phyloP scores from a whole-genome alignment of 2,888 invertebrate species.

The Erannis defoliaria region DNA sequence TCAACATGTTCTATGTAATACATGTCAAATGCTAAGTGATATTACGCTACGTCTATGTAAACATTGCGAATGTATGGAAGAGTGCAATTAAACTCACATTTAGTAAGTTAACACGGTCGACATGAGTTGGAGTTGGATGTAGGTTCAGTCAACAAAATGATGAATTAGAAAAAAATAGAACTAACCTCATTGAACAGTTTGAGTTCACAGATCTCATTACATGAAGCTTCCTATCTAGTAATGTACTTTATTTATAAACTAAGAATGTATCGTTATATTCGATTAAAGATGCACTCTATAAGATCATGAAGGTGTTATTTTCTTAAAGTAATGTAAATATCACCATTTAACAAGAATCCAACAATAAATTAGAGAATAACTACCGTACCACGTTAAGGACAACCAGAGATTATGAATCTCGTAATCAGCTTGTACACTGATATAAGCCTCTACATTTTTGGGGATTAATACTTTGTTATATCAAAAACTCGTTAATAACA shows the following conservation, averaged over 20 bases:
- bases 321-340: neutral
- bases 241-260: too few species aligned
- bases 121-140: neutral
- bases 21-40: slow-evolving; percentile 34
- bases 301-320: too few species aligned
- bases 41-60: slow-evolving; percentile 38
- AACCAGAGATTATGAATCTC: slow-evolving; percentile 9
- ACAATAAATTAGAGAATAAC: slow-evolving; percentile 16
- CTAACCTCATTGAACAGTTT: neutral
- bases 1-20: slow-evolving; percentile 34
- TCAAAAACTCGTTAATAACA: too few species aligned
- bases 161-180: neutral
- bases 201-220: neutral
- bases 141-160: slow-evolving; percentile 2
- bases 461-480: too few species aligned
- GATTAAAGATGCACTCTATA: too few species aligned
- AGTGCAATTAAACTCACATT: slow-evolving; percentile 35
- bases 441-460: slow-evolving; percentile 4
- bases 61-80: slow-evolving; percentile 37
- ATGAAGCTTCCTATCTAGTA: too few species aligned
- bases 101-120: slow-evolving; percentile 12
- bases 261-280: too few species aligned
- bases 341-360: neutral
- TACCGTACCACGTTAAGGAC: neutral
- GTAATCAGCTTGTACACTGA: slow-evolving; percentile 8